A percentile compares a stretch with the other conserved stretches of the same genome.
Evolutionary conservation across 2,888 invertebrate genomes (phyloP).

Genomic region (Ochropleura leucogaster): DNA sequence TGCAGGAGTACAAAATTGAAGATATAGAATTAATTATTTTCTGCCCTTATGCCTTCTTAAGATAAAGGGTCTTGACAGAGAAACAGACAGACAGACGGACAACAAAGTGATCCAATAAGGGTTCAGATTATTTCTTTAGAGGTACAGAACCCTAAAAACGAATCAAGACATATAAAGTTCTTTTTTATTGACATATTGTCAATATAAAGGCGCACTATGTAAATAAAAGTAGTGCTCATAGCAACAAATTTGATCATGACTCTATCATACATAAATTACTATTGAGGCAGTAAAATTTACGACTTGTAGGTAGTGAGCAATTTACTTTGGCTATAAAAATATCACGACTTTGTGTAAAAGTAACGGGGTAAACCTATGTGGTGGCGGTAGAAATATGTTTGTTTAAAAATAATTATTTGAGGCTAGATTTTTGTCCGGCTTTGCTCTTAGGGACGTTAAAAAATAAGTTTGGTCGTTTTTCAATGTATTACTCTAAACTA

Average conservation of each 20-base stretch:
- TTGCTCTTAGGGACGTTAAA: not conserved
- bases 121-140: too few species aligned
- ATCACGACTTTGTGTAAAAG: slow-evolving; percentile 8
- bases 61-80: too few species aligned
- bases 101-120: too few species aligned
- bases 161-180: not conserved
- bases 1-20: too few species aligned
- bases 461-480: too few species aligned
- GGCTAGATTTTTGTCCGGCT: not conserved
- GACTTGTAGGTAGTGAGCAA: slow-evolving; percentile 26
- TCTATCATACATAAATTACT: slow-evolving; percentile 33
- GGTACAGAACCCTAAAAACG: slow-evolving; percentile 1
- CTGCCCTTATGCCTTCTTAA: too few species aligned
- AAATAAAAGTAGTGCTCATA: slow-evolving; percentile 24
- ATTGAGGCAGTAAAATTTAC: slow-evolving; percentile 45
- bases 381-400: not conserved
- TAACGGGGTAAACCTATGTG: not conserved
- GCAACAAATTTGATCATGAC: slow-evolving; percentile 39
- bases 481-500: too few species aligned
- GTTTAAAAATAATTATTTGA: not conserved
- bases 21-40: too few species aligned
- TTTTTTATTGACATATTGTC: slow-evolving; percentile 10
- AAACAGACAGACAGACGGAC: too few species aligned
- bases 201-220: slow-evolving; percentile 5
- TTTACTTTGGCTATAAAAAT: slow-evolving; percentile 43